A percentile compares a stretch with the other conserved stretches of the same genome.
phyloP scores from a whole-genome alignment of 2,797 vertebrate species.

The Scomberomorus guttatus region DNA sequence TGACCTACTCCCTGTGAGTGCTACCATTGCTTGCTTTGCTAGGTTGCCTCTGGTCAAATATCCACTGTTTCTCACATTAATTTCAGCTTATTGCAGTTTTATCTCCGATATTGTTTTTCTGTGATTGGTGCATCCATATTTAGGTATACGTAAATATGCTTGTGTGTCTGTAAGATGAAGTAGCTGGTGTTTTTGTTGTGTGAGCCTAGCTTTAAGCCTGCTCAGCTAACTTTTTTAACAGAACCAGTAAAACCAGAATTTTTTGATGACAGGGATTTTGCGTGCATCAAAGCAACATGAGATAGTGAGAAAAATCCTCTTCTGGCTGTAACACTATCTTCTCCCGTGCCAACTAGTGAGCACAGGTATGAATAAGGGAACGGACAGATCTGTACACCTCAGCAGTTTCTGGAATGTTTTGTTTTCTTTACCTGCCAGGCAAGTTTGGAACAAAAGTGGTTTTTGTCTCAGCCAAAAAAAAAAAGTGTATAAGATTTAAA shows the following conservation, averaged over 20 bases:
- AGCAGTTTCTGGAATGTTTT: constrained; percentile 24
- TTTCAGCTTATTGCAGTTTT: background rate
- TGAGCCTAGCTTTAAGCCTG: background rate
- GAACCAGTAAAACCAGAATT: background rate
- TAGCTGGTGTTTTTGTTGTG: constrained; percentile 24
- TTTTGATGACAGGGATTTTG: constrained; percentile 21
- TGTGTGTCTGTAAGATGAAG: background rate
- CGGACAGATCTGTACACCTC: constrained; percentile 12
- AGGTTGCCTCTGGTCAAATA: too few relatives aligned
- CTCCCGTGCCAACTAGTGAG: background rate
- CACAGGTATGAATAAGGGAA: constrained; percentile 10
- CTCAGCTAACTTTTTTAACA: constrained; percentile 27
- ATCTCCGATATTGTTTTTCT: background rate
- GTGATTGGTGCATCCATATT: too few relatives aligned
- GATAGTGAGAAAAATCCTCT: background rate
- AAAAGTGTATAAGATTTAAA: background rate
- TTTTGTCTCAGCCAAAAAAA: background rate
- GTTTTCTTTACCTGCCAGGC: background rate
- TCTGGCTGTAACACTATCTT: background rate
- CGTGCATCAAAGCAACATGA: constrained; percentile 15
- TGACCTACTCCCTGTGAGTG: background rate
- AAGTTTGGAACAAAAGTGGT: background rate
- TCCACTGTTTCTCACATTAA: too few relatives aligned
- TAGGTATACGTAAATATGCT: too few relatives aligned
- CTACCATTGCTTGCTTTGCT: background rate